A percentile compares a stretch with the other conserved stretches of the same genome.
Evolutionary conservation across 1,140 invertebrate genomes (phyloP).

Genomic region (Cydia fagiglandana): DNA sequence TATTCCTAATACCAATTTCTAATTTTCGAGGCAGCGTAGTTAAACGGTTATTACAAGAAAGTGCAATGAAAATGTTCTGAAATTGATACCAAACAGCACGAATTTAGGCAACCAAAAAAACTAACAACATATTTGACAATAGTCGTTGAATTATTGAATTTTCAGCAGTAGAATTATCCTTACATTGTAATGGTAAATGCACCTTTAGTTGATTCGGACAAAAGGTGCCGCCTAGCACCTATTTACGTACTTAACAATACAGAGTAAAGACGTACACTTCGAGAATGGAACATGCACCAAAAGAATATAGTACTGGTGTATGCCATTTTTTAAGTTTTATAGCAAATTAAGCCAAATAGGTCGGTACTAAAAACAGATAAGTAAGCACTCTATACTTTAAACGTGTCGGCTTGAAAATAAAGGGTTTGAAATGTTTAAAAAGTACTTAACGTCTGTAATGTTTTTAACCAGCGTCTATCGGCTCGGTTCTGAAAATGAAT

Average conservation of each 20-base stretch:
- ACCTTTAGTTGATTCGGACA: neutral
- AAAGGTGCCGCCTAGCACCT: slow-evolving; percentile 14
- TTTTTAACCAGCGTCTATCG: too few species aligned
- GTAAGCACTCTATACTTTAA: neutral
- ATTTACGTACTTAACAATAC: neutral
- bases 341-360: neutral
- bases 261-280: neutral
- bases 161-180: neutral
- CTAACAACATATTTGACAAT: too few species aligned
- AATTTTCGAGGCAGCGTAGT: too few species aligned
- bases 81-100: too few species aligned
- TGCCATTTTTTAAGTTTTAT: neutral
- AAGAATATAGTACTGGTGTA: neutral
- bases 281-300: neutral
- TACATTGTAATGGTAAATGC: neutral
- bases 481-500: too few species aligned
- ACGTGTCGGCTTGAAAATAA: neutral
- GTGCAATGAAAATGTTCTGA: too few species aligned
- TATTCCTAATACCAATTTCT: too few species aligned
- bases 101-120: too few species aligned
- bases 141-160: too few species aligned
- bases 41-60: too few species aligned
- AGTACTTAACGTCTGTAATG: neutral
- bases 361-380: neutral
- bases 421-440: neutral